Conservation (phyloP, 2,888 invertebrate species). For the Lymantria monacha region DNA sequence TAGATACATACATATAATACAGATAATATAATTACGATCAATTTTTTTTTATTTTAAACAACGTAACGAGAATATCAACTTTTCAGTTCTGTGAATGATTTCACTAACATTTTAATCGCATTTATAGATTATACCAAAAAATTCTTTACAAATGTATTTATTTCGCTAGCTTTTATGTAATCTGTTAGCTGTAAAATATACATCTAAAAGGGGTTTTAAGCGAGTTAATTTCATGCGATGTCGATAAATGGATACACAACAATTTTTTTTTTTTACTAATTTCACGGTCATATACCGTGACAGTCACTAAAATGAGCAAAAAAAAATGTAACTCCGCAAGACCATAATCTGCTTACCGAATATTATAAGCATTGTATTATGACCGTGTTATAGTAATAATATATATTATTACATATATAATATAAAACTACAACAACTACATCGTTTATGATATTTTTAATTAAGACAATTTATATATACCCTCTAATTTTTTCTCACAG, state of each 20-base stretch:
- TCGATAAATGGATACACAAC: conserved; percentile 58
- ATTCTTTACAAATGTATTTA: conserved; percentile 29
- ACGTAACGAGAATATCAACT: conserved; percentile 78
- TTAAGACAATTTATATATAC: conserved; percentile 61
- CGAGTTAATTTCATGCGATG: conserved; percentile 53
- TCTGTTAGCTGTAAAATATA: conserved; percentile 39
- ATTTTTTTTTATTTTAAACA: conserved; percentile 70
- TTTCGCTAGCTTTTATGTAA: conserved; percentile 15
- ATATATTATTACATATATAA: conserved; percentile 21
- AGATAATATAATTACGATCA: conserved; percentile 66
- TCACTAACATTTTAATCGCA: conserved; percentile 74
- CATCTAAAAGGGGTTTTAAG: conserved; percentile 60
- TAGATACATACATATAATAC: conserved; percentile 69
- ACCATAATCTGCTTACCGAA: conserved; percentile 4
- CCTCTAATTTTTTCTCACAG: conserved; percentile 80
- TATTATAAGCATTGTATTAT: conserved; percentile 1
- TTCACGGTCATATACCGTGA: conserved; percentile 8
- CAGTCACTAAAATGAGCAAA: neutral
- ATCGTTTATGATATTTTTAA: conserved; percentile 73
- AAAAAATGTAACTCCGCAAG: conserved; percentile 9
- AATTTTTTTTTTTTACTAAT: conserved; percentile 41
- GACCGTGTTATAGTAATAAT: neutral
- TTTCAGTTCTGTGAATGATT: conserved; percentile 81
- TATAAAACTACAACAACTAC: conserved; percentile 70
- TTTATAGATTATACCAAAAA: conserved; percentile 44